phyloP scores from a whole-genome alignment of 2,797 vertebrate species.

The Liparis tanakae region DNA sequence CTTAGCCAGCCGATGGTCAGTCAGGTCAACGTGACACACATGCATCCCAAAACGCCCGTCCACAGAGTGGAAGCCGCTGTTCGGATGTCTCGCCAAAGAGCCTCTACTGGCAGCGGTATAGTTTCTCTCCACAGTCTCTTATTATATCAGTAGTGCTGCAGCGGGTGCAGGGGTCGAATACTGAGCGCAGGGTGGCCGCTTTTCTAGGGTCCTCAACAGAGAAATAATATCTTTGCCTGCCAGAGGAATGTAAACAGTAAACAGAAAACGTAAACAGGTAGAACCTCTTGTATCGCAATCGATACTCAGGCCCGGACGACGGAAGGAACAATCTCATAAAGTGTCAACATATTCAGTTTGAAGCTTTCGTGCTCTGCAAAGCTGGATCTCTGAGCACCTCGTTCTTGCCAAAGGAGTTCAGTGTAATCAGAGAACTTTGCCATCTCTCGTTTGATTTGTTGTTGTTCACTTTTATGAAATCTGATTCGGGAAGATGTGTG shows the following conservation, averaged over 20 bases:
- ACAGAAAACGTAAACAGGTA: conserved; percentile 73
- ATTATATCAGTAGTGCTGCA: conserved; percentile 71
- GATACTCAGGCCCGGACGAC: conserved; percentile 49
- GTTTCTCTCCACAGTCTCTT: conserved; percentile 68
- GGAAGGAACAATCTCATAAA: conserved; percentile 63
- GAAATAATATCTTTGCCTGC: conserved; percentile 74
- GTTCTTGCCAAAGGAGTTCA: conserved; percentile 24
- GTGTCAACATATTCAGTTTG: conserved; percentile 54
- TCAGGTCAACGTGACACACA: conserved; percentile 75
- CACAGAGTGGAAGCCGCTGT: conserved; percentile 62
- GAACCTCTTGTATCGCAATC: conserved; percentile 71
- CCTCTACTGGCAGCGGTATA: conserved; percentile 58
- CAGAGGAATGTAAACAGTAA: conserved; percentile 79
- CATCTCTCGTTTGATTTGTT: conserved; percentile 11
- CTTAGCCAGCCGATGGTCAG: conserved; percentile 71
- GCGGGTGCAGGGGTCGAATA: conserved; percentile 60
- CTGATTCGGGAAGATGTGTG: conserved; percentile 7
- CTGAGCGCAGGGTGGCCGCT: conserved; percentile 53
- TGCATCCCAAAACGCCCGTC: conserved; percentile 65
- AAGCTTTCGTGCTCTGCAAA: conserved; percentile 35
- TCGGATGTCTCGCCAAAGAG: conserved; percentile 63
- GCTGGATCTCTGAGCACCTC: conserved; percentile 5
- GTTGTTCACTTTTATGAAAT: conserved; percentile 31
- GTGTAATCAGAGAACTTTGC: conserved; percentile 17
- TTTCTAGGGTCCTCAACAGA: conserved; percentile 76